phyloP scores from a whole-genome alignment of 2,888 invertebrate genomes.

The Drosophila anomalata region DNA sequence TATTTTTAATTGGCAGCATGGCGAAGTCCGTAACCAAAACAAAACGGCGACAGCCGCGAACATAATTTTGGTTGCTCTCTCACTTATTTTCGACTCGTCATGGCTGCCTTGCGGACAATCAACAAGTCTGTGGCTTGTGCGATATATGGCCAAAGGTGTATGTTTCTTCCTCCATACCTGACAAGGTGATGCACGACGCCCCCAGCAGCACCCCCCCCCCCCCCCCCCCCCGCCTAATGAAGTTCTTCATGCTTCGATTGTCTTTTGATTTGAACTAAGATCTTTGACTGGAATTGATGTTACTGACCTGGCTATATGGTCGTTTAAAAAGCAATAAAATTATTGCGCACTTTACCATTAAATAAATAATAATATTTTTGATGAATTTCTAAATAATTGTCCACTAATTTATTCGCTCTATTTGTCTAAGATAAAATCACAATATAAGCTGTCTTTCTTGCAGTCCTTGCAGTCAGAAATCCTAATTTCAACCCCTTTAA shows the following conservation, averaged over 20 bases:
- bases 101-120: slow-evolving; percentile 33
- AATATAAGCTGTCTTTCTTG: slow-evolving; percentile 8
- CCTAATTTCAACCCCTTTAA: slow-evolving; percentile 2
- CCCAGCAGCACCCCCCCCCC: too few species aligned
- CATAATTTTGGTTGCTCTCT: slow-evolving; percentile 28
- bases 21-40: slow-evolving; percentile 69
- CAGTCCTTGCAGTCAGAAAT: not conserved
- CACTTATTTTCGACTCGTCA: slow-evolving; percentile 50
- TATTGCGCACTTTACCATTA: too few species aligned
- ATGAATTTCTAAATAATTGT: too few species aligned
- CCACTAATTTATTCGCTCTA: too few species aligned
- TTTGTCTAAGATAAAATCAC: not conserved
- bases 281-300: slow-evolving; percentile 10
- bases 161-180: slow-evolving; percentile 9
- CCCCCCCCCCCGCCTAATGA: slow-evolving; percentile 30
- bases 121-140: slow-evolving; percentile 24
- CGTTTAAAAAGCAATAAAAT: not conserved
- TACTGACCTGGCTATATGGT: not conserved
- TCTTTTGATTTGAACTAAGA: slow-evolving; percentile 33
- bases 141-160: slow-evolving; percentile 10
- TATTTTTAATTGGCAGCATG: slow-evolving; percentile 66
- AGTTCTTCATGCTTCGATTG: slow-evolving; percentile 48
- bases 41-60: slow-evolving; percentile 53
- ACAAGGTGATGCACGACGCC: slow-evolving; percentile 8
- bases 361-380: too few species aligned